Base-by-base conservation (phyloP, 2,113 vertebrate species). In the Chaetorhynchus papuensis region DNA sequence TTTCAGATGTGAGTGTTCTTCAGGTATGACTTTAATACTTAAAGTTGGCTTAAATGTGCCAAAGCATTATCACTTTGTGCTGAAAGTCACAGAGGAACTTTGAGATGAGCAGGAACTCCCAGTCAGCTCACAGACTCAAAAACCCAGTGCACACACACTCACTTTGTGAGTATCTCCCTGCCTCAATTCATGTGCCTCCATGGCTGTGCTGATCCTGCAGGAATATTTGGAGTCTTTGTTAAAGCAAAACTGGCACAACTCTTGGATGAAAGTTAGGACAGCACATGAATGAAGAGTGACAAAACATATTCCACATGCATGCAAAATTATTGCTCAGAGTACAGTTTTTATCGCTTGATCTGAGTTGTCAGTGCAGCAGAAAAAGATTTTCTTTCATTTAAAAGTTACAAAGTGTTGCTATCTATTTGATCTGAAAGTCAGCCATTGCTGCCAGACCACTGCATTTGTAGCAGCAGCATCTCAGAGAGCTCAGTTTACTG, bases 391-490 rank as follows among this genome's bases (percentile, higher is more conserved):
- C 49, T 90, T 93, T 93, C 47, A 89, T 87, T 89, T 94, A 65
- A 33, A 87, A 87, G 70, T 91, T 94, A 69, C 23, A 35, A 64
- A 91, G 44, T 60, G 30, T 45, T 88, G 15, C 17, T 83, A 42
- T 28, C 41, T 70, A 27, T 89, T 92, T 76, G 27, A 77, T 89
- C 42, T 83, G 70, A 93, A 96, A 95, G 74, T 77, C 84, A 75
- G 44, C 5, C 0, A 0, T 30, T 59, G 13, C 12, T 86, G 31
- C 57, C 44, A 89, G 50, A 66, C 42, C 78, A n/a, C 52, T 66
- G 60, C 57, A 71, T 74, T 63, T 77, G 71, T 64, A 91, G 35
- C 30, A 70, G 57, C 20, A 88, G 10, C 27, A 76, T 56, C 95
- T 95, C 56, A 47, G 69, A 45, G 13, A 31, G 17, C 69, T 71